Evolutionary conservation across 2,888 invertebrate genomes (phyloP), one percentile per base, ranked within the genome.

Genomic region (Lissonota sp.): DNA sequence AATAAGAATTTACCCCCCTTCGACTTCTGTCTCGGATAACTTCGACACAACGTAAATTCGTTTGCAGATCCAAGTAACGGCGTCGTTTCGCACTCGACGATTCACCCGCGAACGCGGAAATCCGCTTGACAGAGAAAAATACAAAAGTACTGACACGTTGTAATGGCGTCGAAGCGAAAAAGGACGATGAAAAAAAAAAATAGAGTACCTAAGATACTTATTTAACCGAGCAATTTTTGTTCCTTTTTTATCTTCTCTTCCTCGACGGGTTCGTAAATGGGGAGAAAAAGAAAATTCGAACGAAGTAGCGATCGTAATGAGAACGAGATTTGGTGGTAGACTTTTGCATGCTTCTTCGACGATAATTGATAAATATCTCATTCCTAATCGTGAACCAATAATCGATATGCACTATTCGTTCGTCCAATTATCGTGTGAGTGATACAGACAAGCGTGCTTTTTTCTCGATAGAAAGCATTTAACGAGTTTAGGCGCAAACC

Each of bases 321-420:
- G 4, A 12, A 51, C 44, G 64, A 67, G 46, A 49, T 53, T 26
- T 63, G 76, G 51, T 44, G 44, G 46, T 37, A 64, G 69, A 8
- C 42, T 55, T 44, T 70, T 71, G 72, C 51, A 72, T 75, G 71
- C 58, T 60, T 26, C 26, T 26, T 51, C 55, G 58, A 40, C 64
- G 60, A 69, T 53, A 46, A 63, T n/a, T 75, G 57, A 74, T 64
- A 42, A 70, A 60, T 71, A 49, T 37, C 76, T 80, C 76, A 72
- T 72, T 76, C 72, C 49, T 76, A 42, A 26, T 72, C 62, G 62
- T 75, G 57, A 49, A 57, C 51, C 37, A 64, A 62, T 77, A 63
- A 64, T 70, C 55, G 62, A 70, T 76, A 64, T 55, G 26, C 51
- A 49, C 53, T 63, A 46, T 62, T 46, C 39, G 6, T 37, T 62